A percentile compares a stretch with the other conserved stretches of the same genome.
Conservation (phyloP, 2,113 vertebrate species). For the Microtus montanus region DNA sequence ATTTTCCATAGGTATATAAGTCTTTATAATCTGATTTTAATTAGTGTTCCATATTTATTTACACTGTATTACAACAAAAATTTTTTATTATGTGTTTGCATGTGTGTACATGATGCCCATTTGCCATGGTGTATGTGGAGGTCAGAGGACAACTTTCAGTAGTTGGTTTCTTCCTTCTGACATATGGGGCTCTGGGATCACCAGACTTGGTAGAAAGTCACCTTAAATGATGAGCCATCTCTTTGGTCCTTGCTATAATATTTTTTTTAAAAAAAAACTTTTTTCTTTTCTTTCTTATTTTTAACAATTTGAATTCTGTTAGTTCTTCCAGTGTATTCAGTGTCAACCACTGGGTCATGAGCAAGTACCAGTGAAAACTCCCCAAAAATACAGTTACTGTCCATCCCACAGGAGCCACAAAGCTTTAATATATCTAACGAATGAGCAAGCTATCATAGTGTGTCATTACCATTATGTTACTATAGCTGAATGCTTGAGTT, state of each 20-base stretch:
- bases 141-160: not conserved
- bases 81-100: not conserved
- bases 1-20: not conserved
- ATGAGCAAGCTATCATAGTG: not conserved
- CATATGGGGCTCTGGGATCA: not conserved
- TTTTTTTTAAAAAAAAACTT: not conserved
- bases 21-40: not conserved
- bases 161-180: not conserved
- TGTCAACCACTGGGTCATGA: not conserved
- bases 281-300: not conserved
- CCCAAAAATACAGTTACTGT: not conserved
- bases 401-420: not conserved
- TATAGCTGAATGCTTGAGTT: not conserved
- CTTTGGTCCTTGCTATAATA: not conserved
- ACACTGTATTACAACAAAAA: not conserved
- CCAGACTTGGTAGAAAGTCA: not conserved
- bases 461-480: not conserved
- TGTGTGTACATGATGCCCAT: too few relatives aligned
- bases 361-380: not conserved
- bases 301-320: not conserved
- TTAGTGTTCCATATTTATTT: constrained; percentile 28
- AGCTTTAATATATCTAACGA: not conserved
- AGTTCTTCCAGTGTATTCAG: not conserved
- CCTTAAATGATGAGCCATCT: not conserved
- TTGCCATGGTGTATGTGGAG: not conserved